Evolutionary conservation across 1,140 invertebrate genomes (phyloP), one percentile per base, ranked within the genome.

Genomic region (Aleiodes sp.): DNA sequence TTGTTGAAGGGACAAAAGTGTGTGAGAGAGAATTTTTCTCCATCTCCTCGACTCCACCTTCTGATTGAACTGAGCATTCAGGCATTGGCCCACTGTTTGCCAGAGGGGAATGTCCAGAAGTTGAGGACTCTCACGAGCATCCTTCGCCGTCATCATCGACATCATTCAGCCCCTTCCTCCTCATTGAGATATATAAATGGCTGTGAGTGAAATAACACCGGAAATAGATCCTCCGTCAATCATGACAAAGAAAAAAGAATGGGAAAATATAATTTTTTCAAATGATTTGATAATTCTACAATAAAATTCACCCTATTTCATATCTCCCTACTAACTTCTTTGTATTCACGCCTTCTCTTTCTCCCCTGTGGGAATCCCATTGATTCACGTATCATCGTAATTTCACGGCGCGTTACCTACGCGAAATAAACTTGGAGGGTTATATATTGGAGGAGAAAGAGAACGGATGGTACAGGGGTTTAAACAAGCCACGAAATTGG

Each of bases 391-490:
- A 84, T 84, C 83, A 85, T 84, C 83, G 83, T 86, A 85, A 86
- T 86, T 86, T 86, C 84, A 85, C 83, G 84, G 82, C 81, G 82
- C 84, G 84, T 86, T 86, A 84, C 83, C 81, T 84, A 83, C 79
- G 81, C 82, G 83, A 84, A 84, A 84, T 84, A n/a, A 82, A 84
- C 83, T 84, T 79, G 76, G 71, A 80, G 82, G 83, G 81, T n/a
- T n/a, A n/a, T n/a, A n/a, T n/a, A n/a, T 75, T 68, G 65, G 70
- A 71, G 72, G 71, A 66, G 65, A 19, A 29, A n/a, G 56, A 29
- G 28, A 72, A 77, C 75, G 70, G n/a, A n/a, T n/a, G 74, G 72
- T 77, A 77, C 80, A 77, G 78, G 71, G 79, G 81, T 83, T 84
- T 83, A 82, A 85, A 84, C 79, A 85, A 85, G 81, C 83, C 84